Evolutionary conservation across 2,888 invertebrate genomes (phyloP), one percentile per base, ranked within the genome.

Genomic region (Caradrina clavipalpis): DNA sequence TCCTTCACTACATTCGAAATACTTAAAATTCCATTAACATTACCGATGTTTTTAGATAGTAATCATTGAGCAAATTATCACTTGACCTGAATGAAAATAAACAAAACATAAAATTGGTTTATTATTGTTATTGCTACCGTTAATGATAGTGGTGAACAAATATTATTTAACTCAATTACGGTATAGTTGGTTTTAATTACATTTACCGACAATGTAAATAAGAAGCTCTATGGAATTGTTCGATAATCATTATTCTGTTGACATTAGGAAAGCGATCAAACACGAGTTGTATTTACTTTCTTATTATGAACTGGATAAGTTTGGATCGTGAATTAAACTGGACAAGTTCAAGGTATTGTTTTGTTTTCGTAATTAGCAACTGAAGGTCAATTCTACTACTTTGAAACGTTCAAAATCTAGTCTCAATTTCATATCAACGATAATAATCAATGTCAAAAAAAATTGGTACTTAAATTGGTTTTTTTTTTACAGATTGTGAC

Each of bases 81-180:
- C 17, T 22, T 62, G 76, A 74, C 79, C 76, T 68, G n/a, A 79
- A 79, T 76, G 22, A 61, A 54, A 54, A 73, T 26, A 73, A 73
- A 75, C 21, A 67, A 54, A 54, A 7, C 22, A 26, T 39, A 56
- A 56, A 26, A 79, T 79, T 74, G 54, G 66, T 73, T 50, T 49
- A 76, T 78, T 73, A 51, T 19, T 73, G 73, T 73, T 72, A 59
- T 54, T 55, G 54, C 53, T 61, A 78, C 54, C 42, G 21, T 35
- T 21, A 21, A 19, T 57, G 58, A 67, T 62, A 73, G 31, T 13
- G 31, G 10, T 39, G 11, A 0, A 35, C 54, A 58, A 62, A 76
- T 62, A 64, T 64, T 72, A 58, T 50, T 39, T 13, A 49, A 76
- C 59, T 45, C 31, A 15, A 42, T 49, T 77, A 10, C 8, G 19